These are phyloP conservation scores for Epiblema foenella DNA, from an alignment of 2,888 invertebrate genomes.

Conservation along the genomic window DNA sequence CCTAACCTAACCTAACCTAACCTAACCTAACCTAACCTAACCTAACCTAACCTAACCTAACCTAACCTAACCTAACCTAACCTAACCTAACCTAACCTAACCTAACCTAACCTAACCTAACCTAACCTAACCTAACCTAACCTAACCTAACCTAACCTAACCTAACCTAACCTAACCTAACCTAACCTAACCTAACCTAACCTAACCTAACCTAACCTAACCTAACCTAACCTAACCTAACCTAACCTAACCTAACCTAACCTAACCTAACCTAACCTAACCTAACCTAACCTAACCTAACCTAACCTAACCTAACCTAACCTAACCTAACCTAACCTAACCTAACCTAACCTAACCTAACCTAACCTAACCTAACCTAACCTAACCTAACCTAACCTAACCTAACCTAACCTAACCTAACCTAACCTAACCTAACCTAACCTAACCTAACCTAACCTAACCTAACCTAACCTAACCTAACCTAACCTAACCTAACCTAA, in stretches of 20 bases:
- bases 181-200: conserved; percentile 43
- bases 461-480: too few relatives aligned
- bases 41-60: conserved; percentile 41
- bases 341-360: conserved; percentile 35
- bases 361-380: conserved; percentile 38
- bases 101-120: conserved; percentile 37
- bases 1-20: conserved; percentile 40
- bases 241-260: conserved; percentile 15
- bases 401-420: conserved; percentile 39
- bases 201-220: conserved; percentile 45
- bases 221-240: conserved; percentile 42
- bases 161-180: conserved; percentile 42
- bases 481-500: conserved; percentile 23
- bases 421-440: conserved; percentile 45
- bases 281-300: too few relatives aligned
- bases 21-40: conserved; percentile 40
- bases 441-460: conserved; percentile 42
- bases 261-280: too few relatives aligned
- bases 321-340: conserved; percentile 2
- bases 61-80: too few relatives aligned
- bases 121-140: conserved; percentile 36
- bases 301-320: too few relatives aligned
- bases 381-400: conserved; percentile 13
- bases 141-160: conserved; percentile 42
- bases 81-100: conserved; percentile 38